A percentile compares a stretch with the other conserved stretches of the same genome.
These are phyloP conservation scores for Cyanoramphus novaezelandiae DNA, from an alignment of 2,113 vertebrate species.

Conservation along the genomic window DNA sequence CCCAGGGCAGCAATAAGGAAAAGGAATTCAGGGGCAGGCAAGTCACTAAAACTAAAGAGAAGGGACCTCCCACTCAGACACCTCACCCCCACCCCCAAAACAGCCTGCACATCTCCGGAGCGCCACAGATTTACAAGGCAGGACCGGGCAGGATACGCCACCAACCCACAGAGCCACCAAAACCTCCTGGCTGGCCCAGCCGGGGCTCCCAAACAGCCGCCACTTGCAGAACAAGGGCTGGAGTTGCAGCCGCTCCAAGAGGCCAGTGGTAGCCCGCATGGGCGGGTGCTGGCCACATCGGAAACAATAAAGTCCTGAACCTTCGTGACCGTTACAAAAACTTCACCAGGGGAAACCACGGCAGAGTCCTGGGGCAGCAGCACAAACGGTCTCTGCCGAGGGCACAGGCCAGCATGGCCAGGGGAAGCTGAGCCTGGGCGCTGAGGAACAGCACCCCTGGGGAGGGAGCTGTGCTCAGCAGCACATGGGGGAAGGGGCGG, in stretches of 20 bases:
- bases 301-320: constrained; percentile 46
- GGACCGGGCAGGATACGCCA: rapidly evolving
- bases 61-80: constrained; percentile 60
- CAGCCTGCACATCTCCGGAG: neutral
- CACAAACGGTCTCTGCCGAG: rapidly evolving
- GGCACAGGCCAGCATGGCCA: neutral
- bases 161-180: neutral
- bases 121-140: neutral
- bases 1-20: constrained; percentile 8
- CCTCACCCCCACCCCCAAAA: neutral
- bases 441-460: neutral
- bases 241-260: rapidly evolving
- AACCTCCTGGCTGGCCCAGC: neutral
- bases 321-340: neutral
- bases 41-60: constrained; percentile 25
- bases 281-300: neutral
- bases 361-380: neutral
- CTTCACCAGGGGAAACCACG: neutral
- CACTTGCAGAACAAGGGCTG: neutral
- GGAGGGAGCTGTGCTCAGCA: neutral
- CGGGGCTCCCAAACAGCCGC: neutral
- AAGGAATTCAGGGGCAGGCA: constrained; percentile 28
- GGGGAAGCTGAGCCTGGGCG: neutral
- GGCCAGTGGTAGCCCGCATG: neutral
- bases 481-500: neutral